phyloP scores from a whole-genome alignment of 2,113 vertebrate genomes.

The Ptilonorhynchus violaceus region DNA sequence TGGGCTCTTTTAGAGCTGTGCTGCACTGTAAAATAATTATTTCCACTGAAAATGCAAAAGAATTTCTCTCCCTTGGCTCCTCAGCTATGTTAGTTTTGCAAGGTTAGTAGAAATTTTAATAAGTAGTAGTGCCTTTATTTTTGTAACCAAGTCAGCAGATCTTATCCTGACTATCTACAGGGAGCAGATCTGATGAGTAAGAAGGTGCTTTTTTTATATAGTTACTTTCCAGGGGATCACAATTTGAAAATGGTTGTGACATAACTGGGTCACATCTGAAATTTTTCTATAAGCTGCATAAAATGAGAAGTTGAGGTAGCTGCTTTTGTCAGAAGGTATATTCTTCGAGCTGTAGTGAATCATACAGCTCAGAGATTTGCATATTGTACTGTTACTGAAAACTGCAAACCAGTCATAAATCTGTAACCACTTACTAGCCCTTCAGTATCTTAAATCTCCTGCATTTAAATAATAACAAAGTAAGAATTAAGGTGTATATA shows the following conservation, averaged over 20 bases:
- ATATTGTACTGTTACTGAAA: not conserved
- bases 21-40: not conserved
- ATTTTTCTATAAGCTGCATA: conserved; percentile 53
- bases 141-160: conserved; percentile 57
- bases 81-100: conserved; percentile 42
- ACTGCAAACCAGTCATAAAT: not conserved
- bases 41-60: not conserved
- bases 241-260: conserved; percentile 51
- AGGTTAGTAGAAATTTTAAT: conserved; percentile 46
- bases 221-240: conserved; percentile 32
- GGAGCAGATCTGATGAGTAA: conserved; percentile 60
- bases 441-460: not conserved
- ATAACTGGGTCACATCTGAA: conserved; percentile 55
- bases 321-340: conserved; percentile 44
- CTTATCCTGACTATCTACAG: conserved; percentile 24
- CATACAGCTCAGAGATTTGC: not conserved
- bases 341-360: conserved; percentile 10
- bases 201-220: conserved; percentile 46
- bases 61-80: not conserved
- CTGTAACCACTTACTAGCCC: not conserved
- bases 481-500: not conserved
- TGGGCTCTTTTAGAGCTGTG: not conserved
- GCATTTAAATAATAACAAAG: not conserved
- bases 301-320: conserved; percentile 48
- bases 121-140: conserved; percentile 37